Percentiles rank a stretch among this genome's conserved stretches.
Conservation (phyloP, 2,797 vertebrate genomes). For the Halcyon badia region DNA sequence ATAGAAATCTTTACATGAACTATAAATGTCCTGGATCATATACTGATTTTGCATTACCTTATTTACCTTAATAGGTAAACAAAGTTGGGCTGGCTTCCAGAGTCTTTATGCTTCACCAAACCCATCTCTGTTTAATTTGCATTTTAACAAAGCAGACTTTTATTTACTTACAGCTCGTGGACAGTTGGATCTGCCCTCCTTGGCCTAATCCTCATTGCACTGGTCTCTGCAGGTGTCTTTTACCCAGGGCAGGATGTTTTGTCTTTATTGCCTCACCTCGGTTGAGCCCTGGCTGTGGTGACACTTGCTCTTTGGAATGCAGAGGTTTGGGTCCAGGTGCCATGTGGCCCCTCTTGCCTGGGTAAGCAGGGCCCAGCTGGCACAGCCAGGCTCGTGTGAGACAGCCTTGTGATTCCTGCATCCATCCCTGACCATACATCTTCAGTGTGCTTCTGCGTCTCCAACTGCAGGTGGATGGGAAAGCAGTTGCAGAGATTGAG, state of each 20-base stretch:
- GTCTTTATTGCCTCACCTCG: not conserved
- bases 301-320: not conserved
- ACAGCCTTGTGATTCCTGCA: accelerated
- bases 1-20: not conserved
- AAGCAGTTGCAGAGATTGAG: not conserved
- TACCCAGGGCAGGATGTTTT: not conserved
- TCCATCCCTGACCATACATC: not conserved
- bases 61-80: not conserved
- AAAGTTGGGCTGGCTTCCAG: not conserved
- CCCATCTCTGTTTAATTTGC: not conserved
- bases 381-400: not conserved
- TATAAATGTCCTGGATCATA: not conserved
- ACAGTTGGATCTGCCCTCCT: not conserved
- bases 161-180: not conserved
- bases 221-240: not conserved
- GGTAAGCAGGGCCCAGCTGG: not conserved
- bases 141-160: not conserved
- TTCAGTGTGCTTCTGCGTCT: not conserved
- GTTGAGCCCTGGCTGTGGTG: not conserved
- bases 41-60: not conserved
- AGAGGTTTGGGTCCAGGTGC: not conserved
- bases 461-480: not conserved
- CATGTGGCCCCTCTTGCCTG: not conserved
- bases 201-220: accelerated
- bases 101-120: not conserved